phyloP scores from a whole-genome alignment of 2,888 invertebrate species.

The Melanophora roralis region DNA sequence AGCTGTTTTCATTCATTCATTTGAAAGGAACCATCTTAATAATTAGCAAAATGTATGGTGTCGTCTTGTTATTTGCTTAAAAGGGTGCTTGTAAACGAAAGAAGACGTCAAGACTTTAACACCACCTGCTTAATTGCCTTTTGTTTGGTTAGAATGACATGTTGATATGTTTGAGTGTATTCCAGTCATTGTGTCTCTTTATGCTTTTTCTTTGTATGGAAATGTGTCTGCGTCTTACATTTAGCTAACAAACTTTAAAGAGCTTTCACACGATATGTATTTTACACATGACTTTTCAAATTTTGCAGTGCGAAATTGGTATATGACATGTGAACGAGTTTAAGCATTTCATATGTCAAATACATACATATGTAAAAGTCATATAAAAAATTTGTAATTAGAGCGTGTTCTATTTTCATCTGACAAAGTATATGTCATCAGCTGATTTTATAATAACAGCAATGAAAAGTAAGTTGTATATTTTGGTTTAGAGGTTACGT shows the following conservation, averaged over 20 bases:
- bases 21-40: too few species aligned
- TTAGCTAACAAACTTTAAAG: background rate
- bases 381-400: too few species aligned
- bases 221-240: background rate
- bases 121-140: slow-evolving; percentile 55
- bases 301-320: background rate
- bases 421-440: too few species aligned
- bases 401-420: too few species aligned
- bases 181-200: background rate
- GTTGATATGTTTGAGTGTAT: slow-evolving; percentile 33
- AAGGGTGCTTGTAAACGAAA: slow-evolving; percentile 6
- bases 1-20: too few species aligned
- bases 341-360: too few species aligned
- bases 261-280: too few species aligned
- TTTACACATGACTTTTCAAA: background rate
- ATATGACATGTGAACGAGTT: too few species aligned
- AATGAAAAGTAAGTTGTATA: too few species aligned
- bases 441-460: too few species aligned
- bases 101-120: slow-evolving; percentile 52
- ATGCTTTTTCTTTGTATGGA: background rate
- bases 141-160: slow-evolving; percentile 45
- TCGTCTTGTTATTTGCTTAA: background rate
- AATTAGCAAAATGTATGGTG: background rate
- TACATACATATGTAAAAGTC: too few species aligned
- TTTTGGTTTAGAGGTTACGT: too few species aligned